Percentiles rank a stretch among this genome's conserved stretches.
phyloP scores from a whole-genome alignment of 2,113 vertebrate genomes.

The Leucosticte australis region DNA sequence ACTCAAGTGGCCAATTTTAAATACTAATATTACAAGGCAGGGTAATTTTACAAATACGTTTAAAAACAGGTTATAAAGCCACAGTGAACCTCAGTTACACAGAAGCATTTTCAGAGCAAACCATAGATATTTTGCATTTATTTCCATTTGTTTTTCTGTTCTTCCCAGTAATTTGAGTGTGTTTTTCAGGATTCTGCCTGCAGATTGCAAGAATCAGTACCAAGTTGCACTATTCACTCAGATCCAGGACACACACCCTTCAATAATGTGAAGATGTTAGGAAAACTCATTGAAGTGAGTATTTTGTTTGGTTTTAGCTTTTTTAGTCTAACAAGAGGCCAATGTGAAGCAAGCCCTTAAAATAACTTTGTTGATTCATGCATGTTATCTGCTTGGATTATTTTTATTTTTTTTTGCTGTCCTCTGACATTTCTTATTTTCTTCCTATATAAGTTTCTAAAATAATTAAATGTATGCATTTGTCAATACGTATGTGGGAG shows the following conservation, averaged over 20 bases:
- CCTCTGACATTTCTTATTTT: not conserved
- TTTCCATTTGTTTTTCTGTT: not conserved
- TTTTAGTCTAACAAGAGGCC: not conserved
- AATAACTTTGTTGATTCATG: not conserved
- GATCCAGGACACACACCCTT: not conserved
- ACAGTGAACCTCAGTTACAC: not conserved
- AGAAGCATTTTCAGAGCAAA: not conserved
- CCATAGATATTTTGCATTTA: not conserved
- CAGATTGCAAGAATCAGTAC: not conserved
- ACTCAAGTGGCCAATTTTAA: not conserved
- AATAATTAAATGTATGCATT: not conserved
- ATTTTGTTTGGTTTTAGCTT: not conserved
- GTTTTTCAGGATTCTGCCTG: not conserved
- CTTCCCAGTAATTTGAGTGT: not conserved
- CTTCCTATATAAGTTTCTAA: not conserved
- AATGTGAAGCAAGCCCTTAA: not conserved
- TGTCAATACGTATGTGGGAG: not conserved
- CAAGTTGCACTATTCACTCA: not conserved
- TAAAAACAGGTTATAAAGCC: not conserved
- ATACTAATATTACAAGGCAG: not conserved
- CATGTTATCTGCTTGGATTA: not conserved
- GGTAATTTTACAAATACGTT: not conserved
- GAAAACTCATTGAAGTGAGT: not conserved
- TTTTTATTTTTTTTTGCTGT: not conserved
- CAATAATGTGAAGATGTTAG: not conserved